A percentile compares a stretch with the other conserved stretches of the same genome.
phyloP scores from a whole-genome alignment of 2,888 invertebrate genomes.

The Gerosis bhagava region DNA sequence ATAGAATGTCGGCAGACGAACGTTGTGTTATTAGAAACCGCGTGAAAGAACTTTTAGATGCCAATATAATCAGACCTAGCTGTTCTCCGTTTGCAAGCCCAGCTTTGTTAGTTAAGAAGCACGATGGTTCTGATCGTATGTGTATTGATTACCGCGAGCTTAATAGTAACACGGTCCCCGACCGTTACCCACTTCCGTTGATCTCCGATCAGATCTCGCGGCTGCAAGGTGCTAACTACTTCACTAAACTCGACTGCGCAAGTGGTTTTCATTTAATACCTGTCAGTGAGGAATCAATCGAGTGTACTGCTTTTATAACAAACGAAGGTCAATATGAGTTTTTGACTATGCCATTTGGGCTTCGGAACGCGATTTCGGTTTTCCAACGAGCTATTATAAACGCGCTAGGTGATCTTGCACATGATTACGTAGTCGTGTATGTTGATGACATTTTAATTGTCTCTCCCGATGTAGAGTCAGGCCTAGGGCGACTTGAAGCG shows the following conservation, averaged over 20 bases:
- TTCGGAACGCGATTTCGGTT: conserved; percentile 38
- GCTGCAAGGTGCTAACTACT: conserved; percentile 21
- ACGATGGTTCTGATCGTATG: conserved; percentile 31
- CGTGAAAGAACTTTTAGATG: not conserved
- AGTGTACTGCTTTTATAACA: conserved; percentile 25
- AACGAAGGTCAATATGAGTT: conserved; percentile 12
- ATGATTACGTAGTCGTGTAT: conserved; percentile 10
- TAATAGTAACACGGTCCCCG: conserved; percentile 24
- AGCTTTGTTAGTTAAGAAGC: conserved; percentile 29
- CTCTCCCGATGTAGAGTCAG: not conserved
- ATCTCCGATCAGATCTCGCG: conserved; percentile 25
- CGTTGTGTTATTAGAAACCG: conserved; percentile 2
- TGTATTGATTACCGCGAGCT: conserved; percentile 31
- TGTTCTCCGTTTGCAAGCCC: conserved; percentile 26
- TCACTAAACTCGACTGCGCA: conserved; percentile 24
- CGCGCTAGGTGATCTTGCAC: conserved; percentile 19
- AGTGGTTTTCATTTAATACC: conserved; percentile 29
- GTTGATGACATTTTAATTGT: conserved; percentile 22
- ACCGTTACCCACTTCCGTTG: conserved; percentile 25
- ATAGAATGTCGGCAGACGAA: conserved; percentile 20
- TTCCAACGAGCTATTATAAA: conserved; percentile 30
- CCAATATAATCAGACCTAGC: conserved; percentile 7
- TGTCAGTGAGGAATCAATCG: conserved; percentile 16
- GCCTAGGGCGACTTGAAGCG: conserved; percentile 6
- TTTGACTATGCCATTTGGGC: conserved; percentile 37